A percentile compares a stretch with the other conserved stretches of the same genome.
These are phyloP conservation scores for Drepana arcuata DNA, from an alignment of 1,140 invertebrate genomes.

Conservation along the genomic window DNA sequence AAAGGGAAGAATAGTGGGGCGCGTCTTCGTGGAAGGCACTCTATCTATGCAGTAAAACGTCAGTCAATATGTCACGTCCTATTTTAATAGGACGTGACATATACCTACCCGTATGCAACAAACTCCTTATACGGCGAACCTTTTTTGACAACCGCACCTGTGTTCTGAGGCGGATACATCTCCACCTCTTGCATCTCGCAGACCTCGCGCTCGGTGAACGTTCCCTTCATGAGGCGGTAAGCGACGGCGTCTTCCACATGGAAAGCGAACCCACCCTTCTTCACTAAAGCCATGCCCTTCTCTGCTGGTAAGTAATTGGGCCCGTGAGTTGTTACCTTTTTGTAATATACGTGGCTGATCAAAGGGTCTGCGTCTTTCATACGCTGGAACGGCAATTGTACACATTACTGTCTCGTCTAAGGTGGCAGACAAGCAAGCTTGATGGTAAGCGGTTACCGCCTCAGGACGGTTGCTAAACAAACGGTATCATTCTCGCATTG, in stretches of 20 bases:
- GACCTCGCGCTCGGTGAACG: slow-evolving; percentile 74
- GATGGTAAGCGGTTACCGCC: too few species aligned
- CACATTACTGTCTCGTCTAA: too few species aligned
- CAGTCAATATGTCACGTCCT: too few species aligned
- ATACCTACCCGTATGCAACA: slow-evolving; percentile 73
- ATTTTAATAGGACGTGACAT: too few species aligned
- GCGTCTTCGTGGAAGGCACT: too few species aligned
- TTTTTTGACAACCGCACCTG: slow-evolving; percentile 71
- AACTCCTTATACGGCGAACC: slow-evolving; percentile 76
- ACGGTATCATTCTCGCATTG: too few species aligned
- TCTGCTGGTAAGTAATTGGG: slow-evolving; percentile 39
- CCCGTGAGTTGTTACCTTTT: slow-evolving; percentile 48
- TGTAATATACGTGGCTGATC: slow-evolving; percentile 67
- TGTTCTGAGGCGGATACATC: slow-evolving; percentile 71
- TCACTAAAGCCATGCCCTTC: slow-evolving; percentile 49
- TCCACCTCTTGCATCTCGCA: slow-evolving; percentile 75
- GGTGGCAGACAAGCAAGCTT: too few species aligned
- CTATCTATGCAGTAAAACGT: too few species aligned
- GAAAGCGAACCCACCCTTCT: slow-evolving; percentile 74
- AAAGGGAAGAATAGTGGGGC: too few species aligned
- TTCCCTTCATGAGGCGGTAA: slow-evolving; percentile 75
- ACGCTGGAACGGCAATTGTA: slow-evolving; percentile 51
- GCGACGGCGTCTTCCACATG: slow-evolving; percentile 75
- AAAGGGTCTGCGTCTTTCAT: slow-evolving; percentile 74
- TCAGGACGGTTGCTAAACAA: too few species aligned